Percentiles rank a stretch among this genome's conserved stretches.
phyloP scores from a whole-genome alignment of 2,888 invertebrate species.

The Lumbricus terrestris region DNA sequence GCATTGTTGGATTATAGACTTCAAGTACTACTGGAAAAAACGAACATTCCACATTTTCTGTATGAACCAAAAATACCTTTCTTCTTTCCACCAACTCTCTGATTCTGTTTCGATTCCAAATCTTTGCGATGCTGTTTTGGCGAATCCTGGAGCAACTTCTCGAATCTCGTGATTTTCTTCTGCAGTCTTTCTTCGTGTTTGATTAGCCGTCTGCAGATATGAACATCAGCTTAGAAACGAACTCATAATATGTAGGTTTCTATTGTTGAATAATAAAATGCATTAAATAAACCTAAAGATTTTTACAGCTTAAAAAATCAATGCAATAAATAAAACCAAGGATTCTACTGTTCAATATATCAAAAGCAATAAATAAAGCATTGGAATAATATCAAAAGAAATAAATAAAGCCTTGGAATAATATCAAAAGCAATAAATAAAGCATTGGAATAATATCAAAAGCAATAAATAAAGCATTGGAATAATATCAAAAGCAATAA shows the following conservation, averaged over 20 bases:
- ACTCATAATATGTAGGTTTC: no score
- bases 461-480: no score
- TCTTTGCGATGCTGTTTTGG: neutral
- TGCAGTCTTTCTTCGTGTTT: neutral
- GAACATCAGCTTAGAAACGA: neutral
- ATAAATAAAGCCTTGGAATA: no score
- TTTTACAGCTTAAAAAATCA: neutral
- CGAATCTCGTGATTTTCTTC: neutral
- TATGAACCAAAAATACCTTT: neutral
- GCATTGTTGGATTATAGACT: no score
- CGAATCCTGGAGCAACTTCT: neutral
- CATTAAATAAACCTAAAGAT: neutral
- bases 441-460: no score
- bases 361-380: neutral
- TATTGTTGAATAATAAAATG: no score
- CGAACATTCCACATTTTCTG: neutral
- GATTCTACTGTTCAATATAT: neutral
- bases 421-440: no score
- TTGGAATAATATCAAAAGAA: no score
- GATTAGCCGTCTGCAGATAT: neutral
- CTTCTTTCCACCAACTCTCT: neutral
- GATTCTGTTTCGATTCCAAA: neutral
- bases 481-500: no score
- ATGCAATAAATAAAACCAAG: neutral
- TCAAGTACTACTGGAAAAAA: neutral